phyloP scores from a whole-genome alignment of 2,888 invertebrate genomes.

The Troides helena region DNA sequence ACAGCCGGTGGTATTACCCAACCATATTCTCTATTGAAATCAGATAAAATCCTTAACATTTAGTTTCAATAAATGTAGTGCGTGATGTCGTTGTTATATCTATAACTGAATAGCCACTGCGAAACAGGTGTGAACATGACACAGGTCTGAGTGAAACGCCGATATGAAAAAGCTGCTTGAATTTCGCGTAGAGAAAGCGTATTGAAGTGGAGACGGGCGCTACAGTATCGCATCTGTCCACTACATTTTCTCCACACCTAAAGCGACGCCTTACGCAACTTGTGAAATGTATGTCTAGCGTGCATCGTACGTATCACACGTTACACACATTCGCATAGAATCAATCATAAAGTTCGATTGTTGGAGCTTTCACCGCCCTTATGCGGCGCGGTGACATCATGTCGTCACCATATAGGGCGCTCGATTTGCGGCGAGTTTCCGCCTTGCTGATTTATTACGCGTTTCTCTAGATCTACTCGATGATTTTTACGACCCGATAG shows the following conservation, averaged over 20 bases:
- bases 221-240: conserved; percentile 24
- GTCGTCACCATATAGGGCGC: conserved; percentile 54
- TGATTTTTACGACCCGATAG: conserved; percentile 22
- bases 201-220: conserved; percentile 13
- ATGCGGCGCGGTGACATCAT: conserved; percentile 46
- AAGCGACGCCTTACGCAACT: conserved; percentile 18
- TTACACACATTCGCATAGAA: conserved; percentile 42
- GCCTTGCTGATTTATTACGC: conserved; percentile 35
- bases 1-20: too few relatives aligned
- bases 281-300: conserved; percentile 28
- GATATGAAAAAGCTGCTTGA: conserved; percentile 19
- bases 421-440: conserved; percentile 51
- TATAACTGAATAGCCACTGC: background rate
- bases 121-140: background rate
- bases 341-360: conserved; percentile 60
- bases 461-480: conserved; percentile 33
- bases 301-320: conserved; percentile 20
- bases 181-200: conserved; percentile 26
- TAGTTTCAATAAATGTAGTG: background rate
- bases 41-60: too few relatives aligned
- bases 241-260: conserved; percentile 19
- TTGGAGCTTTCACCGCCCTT: conserved; percentile 57
- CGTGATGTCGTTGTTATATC: background rate
- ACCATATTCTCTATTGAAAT: too few relatives aligned
- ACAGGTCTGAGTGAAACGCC: conserved; percentile 7